A percentile compares a stretch with the other conserved stretches of the same genome.
phyloP scores from a whole-genome alignment of 2,888 invertebrate genomes.

The Acleris holmiana region DNA sequence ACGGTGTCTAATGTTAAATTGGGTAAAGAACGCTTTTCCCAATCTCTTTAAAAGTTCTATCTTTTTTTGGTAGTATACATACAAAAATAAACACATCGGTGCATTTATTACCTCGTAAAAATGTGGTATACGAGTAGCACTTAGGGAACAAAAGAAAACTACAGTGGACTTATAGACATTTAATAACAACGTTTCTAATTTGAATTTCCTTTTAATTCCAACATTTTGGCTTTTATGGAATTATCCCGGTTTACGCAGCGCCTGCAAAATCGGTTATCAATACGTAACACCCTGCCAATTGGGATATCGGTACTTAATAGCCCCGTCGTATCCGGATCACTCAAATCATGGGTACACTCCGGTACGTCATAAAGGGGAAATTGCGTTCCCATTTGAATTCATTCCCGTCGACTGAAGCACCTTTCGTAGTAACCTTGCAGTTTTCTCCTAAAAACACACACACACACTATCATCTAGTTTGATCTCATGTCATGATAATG shows the following conservation, averaged over 20 bases:
- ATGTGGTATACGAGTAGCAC: too few species aligned
- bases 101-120: too few species aligned
- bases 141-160: too few species aligned
- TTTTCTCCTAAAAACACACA: slow-evolving; percentile 62
- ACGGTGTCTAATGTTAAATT: slow-evolving; percentile 14
- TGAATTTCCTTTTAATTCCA: background rate
- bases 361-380: slow-evolving; percentile 73
- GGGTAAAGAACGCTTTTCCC: background rate
- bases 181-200: background rate
- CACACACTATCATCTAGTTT: too few species aligned
- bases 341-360: slow-evolving; percentile 54
- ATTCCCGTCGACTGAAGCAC: slow-evolving; percentile 56
- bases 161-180: too few species aligned
- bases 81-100: too few species aligned
- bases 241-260: slow-evolving; percentile 21
- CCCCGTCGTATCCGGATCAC: slow-evolving; percentile 31
- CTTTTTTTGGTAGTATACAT: background rate
- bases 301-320: slow-evolving; percentile 35
- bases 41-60: background rate
- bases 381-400: slow-evolving; percentile 80
- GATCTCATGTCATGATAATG: background rate
- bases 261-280: slow-evolving; percentile 33
- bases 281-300: slow-evolving; percentile 27
- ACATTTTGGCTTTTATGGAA: slow-evolving; percentile 10
- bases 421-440: slow-evolving; percentile 67